These are phyloP conservation scores for Heliangelus exortis DNA, from an alignment of 2,797 vertebrate species.

Conservation along the genomic window DNA sequence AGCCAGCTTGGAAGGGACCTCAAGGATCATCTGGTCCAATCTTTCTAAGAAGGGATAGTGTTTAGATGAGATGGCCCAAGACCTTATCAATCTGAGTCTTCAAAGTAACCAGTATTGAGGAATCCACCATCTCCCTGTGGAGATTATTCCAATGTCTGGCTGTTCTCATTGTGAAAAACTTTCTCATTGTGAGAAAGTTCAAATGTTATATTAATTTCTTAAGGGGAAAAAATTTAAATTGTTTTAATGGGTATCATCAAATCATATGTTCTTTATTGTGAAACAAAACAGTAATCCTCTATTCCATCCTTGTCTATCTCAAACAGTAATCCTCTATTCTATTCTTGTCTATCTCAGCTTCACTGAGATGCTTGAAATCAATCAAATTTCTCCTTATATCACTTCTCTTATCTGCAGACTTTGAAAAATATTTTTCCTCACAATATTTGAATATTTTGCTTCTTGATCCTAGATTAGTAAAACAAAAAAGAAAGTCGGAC, in stretches of 20 bases:
- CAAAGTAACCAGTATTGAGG: too few species aligned
- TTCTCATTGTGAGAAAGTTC: neutral
- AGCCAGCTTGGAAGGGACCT: too few species aligned
- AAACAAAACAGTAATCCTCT: neutral
- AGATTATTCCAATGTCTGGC: too few species aligned
- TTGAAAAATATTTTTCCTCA: neutral
- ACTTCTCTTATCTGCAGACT: neutral
- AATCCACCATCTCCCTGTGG: too few species aligned
- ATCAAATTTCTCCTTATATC: neutral
- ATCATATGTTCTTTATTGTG: neutral
- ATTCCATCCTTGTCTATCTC: neutral
- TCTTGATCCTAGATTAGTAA: neutral
- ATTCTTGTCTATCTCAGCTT: neutral
- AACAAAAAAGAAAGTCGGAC: neutral
- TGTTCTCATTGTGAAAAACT: too few species aligned
- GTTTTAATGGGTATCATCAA: neutral
- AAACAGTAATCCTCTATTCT: neutral
- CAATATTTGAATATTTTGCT: conserved; percentile 1
- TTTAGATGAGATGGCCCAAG: too few species aligned
- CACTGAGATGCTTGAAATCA: neutral
- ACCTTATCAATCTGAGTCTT: too few species aligned
- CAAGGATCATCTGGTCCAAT: too few species aligned
- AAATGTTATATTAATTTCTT: neutral
- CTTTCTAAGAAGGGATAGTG: too few species aligned
- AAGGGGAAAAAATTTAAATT: neutral